Evolutionary conservation across 2,888 invertebrate genomes (phyloP).

Genomic region (Platycheirus rosarum): DNA sequence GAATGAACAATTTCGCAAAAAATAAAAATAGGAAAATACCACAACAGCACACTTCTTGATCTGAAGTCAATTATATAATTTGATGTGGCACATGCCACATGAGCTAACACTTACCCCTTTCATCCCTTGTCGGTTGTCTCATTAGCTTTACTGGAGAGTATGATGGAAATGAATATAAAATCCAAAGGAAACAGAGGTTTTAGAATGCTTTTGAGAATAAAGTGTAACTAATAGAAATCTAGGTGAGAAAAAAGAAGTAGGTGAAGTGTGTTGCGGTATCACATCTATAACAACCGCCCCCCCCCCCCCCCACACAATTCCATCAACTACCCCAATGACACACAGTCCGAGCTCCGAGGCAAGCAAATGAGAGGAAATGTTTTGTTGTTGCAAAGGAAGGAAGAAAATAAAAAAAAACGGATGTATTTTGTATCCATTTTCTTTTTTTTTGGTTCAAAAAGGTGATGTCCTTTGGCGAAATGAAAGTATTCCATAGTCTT

Average conservation of each 20-base stretch:
- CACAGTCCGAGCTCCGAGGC: conserved; percentile 24
- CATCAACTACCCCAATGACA: conserved; percentile 27
- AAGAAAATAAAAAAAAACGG: conserved; percentile 58
- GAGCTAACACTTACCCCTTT: conserved; percentile 26
- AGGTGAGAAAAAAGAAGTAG: conserved; percentile 63
- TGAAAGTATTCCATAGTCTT: conserved; percentile 17
- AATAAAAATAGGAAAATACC: background rate
- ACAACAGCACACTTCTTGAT: conserved; percentile 30
- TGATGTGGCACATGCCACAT: conserved; percentile 42
- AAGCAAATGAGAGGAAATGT: conserved; percentile 21
- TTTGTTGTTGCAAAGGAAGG: conserved; percentile 35
- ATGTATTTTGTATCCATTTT: conserved; percentile 42
- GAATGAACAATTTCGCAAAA: background rate
- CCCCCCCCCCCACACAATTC: too few relatives aligned
- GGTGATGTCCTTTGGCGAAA: conserved; percentile 61
- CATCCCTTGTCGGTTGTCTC: conserved; percentile 49
- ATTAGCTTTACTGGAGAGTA: conserved; percentile 40
- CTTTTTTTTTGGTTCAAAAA: too few relatives aligned
- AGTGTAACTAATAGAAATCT: conserved; percentile 44
- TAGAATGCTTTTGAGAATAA: background rate
- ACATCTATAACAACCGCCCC: conserved; percentile 1
- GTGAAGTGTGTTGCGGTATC: conserved; percentile 71
- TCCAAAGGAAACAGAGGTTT: background rate
- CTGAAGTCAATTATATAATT: conserved; percentile 42
- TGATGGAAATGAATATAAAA: background rate